Evolutionary conservation across 2,888 invertebrate genomes (phyloP).

Genomic region (Blera fallax): DNA sequence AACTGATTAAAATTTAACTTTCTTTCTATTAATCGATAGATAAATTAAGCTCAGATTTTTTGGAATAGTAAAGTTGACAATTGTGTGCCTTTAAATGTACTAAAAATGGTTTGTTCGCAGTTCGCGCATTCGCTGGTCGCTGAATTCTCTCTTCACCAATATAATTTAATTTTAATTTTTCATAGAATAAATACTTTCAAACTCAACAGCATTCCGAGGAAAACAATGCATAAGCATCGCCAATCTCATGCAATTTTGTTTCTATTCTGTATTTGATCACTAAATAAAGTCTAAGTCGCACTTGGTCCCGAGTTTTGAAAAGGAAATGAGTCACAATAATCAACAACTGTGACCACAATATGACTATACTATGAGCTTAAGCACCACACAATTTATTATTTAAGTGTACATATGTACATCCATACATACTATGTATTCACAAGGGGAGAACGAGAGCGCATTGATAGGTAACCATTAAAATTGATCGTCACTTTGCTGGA

Average conservation of each 20-base stretch:
- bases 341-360: slow-evolving; percentile 1
- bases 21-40: too few species aligned
- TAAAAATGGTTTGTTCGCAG: too few species aligned
- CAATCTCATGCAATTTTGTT: not conserved
- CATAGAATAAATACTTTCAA: not conserved
- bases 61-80: too few species aligned
- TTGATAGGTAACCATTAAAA: not conserved
- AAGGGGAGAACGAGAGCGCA: not conserved
- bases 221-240: not conserved
- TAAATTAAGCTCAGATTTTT: too few species aligned
- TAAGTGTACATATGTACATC: too few species aligned
- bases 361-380: not conserved
- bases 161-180: not conserved
- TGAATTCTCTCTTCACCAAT: not conserved
- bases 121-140: too few species aligned
- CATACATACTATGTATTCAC: too few species aligned
- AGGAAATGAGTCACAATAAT: slow-evolving; percentile 27
- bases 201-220: too few species aligned
- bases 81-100: too few species aligned
- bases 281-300: slow-evolving; percentile 8
- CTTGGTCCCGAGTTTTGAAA: not conserved
- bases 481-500: not conserved
- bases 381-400: not conserved
- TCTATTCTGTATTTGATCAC: not conserved
- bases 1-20: too few species aligned